Evolutionary conservation across 2,113 vertebrate genomes (phyloP).

Genomic region (Halichoerus grypus): DNA sequence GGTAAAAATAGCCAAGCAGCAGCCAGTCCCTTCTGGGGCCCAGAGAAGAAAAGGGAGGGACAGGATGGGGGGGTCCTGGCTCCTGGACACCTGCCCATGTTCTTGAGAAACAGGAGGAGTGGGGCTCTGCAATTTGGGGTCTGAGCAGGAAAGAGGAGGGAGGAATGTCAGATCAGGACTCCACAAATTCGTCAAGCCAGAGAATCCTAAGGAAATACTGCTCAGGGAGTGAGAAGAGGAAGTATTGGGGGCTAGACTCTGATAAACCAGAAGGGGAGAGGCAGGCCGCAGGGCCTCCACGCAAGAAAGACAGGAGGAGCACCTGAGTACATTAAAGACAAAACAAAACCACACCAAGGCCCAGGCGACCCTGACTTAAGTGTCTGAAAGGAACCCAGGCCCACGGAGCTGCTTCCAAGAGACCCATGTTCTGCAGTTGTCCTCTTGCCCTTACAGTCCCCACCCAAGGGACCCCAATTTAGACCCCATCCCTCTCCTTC

Average conservation of each 20-base stretch:
- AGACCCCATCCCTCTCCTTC: background rate
- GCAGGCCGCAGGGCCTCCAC: background rate
- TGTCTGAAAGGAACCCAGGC: background rate
- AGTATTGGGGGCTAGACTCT: accelerated
- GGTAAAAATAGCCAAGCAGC: conserved; percentile 80
- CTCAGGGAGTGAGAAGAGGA: background rate
- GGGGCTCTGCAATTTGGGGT: background rate
- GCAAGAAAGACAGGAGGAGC: background rate
- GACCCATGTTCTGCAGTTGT: accelerated
- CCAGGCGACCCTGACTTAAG: background rate
- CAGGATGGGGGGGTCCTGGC: background rate
- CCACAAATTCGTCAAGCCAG: background rate
- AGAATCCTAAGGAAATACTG: background rate
- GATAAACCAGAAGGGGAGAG: background rate
- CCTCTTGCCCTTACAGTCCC: background rate
- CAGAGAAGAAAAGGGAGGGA: background rate
- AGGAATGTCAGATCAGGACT: background rate
- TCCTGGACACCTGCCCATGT: background rate
- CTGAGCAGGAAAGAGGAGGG: background rate
- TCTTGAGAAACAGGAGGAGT: conserved; percentile 17
- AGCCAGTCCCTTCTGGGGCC: conserved; percentile 54
- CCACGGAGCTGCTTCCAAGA: background rate
- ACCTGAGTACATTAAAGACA: background rate
- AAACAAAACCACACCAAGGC: background rate
- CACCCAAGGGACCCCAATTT: background rate